These are phyloP conservation scores for Cygnus atratus DNA, from an alignment of 2,113 vertebrate genomes.

Conservation along the genomic window DNA sequence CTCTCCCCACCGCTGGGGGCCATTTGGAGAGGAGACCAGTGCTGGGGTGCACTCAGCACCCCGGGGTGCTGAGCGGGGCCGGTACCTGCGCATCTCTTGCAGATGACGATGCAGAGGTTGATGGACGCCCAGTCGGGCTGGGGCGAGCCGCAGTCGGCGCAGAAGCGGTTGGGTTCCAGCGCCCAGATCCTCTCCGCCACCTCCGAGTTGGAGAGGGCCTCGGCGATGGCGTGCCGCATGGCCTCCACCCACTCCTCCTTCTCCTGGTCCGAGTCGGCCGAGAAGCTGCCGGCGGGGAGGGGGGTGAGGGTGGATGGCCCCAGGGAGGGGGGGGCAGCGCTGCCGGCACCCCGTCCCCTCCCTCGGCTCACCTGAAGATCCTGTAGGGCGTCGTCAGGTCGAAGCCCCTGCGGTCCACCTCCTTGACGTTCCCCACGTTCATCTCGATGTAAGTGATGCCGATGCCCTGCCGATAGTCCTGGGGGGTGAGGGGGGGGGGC, in stretches of 20 bases:
- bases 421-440: constrained; percentile 93
- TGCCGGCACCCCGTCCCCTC: too few relatives aligned
- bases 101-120: constrained; percentile 93
- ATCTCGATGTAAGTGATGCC: constrained; percentile 94
- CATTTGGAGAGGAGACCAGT: too few relatives aligned
- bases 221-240: constrained; percentile 84
- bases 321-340: background rate
- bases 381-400: constrained; percentile 94
- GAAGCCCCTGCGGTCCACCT: constrained; percentile 84
- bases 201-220: constrained; percentile 89
- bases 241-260: constrained; percentile 90
- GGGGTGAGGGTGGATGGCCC: background rate
- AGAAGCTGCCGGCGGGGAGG: constrained; percentile 77
- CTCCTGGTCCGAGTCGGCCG: constrained; percentile 84
- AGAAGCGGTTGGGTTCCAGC: constrained; percentile 82
- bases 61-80: accelerated
- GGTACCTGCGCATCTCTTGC: constrained; percentile 92
- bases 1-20: too few relatives aligned
- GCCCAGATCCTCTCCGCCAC: constrained; percentile 88
- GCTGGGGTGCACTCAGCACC: too few relatives aligned
- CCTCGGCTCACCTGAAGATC: constrained; percentile 83
- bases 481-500: background rate
- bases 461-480: constrained; percentile 88
- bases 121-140: constrained; percentile 93
- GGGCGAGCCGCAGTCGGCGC: constrained; percentile 85